Percentiles rank a stretch among this genome's conserved stretches.
Conservation (phyloP, 2,888 invertebrate genomes). For the Danaus chrysippus region DNA sequence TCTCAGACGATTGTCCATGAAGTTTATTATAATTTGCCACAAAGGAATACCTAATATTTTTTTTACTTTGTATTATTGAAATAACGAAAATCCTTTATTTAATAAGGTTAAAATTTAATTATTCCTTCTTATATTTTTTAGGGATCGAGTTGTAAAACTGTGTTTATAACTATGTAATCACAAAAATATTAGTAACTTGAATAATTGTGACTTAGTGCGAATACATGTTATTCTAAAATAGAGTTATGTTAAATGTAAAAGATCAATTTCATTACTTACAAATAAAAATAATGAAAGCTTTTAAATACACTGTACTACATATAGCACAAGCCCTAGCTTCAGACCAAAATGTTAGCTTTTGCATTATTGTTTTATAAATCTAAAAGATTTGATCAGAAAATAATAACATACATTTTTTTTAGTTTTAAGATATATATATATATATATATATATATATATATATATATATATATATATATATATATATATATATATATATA, state of each 20-base stretch:
- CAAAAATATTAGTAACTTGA: too few relatives aligned
- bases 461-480: too few relatives aligned
- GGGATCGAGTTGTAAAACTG: too few relatives aligned
- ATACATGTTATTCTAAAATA: slow-evolving; percentile 1
- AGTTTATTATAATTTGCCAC: not conserved
- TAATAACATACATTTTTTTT: not conserved
- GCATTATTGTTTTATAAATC: too few relatives aligned
- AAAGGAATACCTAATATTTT: not conserved
- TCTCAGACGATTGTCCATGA: slow-evolving; percentile 24
- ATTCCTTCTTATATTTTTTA: too few relatives aligned
- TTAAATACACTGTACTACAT: slow-evolving; percentile 8
- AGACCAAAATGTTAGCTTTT: too few relatives aligned
- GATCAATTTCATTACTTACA: slow-evolving; percentile 18
- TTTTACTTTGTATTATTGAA: not conserved
- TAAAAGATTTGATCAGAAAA: not conserved
- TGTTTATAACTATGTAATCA: too few relatives aligned
- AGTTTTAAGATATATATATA: not conserved
- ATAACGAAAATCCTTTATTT: not conserved
- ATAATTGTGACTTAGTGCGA: too few relatives aligned
- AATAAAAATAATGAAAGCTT: slow-evolving; percentile 10
- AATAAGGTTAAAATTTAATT: too few relatives aligned
- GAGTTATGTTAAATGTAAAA: slow-evolving; percentile 14
- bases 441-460: too few relatives aligned
- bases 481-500: too few relatives aligned
- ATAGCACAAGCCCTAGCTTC: slow-evolving; percentile 5